Base-by-base conservation (phyloP, 2,113 vertebrate species). In the Cacatua alba region DNA sequence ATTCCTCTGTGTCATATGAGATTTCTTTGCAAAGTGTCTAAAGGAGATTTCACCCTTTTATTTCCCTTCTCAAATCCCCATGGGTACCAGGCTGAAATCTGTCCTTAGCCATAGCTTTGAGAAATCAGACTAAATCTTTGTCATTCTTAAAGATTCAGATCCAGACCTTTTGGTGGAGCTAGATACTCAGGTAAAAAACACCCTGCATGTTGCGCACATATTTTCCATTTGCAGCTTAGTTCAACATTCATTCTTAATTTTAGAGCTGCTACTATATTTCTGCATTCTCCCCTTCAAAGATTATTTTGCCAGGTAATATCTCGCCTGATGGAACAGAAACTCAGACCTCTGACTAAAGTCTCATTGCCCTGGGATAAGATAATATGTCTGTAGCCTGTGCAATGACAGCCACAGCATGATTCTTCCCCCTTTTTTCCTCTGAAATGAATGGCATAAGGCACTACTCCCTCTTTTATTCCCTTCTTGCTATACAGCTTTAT, bases 141-240 rank as follows among this genome's bases (percentile, higher is more conserved):
- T 15, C 28, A 72, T 82, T 63, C 28, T 67, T 43, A 74, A 77
- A 82, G 43, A 88, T 91, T 92, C 90, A 70, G 23, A 81, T 43
- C 1, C 14, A 88, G 43, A 53, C 96, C 93, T 93, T 95, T 86
- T 95, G 95, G 94, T 90, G 92, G 92, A 95, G 95, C 94, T 96
- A 95, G 85, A 86, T 75, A 78, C 86, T 90, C 90, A 88, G 76
- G 80, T 80, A 83, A 93, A 52, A 95, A 48, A 6, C 8, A 77
- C 3, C 3, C 20, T 39, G 16, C 21, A 31, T 18, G 14, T 51
- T 65, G 33, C 23, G 60, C 17, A 26, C 0, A 3, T 17, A 25
- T 57, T 76, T 79, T 72, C 81, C 5, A 5, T 53, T 85, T 79
- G 39, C 26, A 59, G 19, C 20, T 91, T 43, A 41, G 11, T 31